phyloP scores from a whole-genome alignment of 2,888 invertebrate genomes.

The Cerceris rybyensis region DNA sequence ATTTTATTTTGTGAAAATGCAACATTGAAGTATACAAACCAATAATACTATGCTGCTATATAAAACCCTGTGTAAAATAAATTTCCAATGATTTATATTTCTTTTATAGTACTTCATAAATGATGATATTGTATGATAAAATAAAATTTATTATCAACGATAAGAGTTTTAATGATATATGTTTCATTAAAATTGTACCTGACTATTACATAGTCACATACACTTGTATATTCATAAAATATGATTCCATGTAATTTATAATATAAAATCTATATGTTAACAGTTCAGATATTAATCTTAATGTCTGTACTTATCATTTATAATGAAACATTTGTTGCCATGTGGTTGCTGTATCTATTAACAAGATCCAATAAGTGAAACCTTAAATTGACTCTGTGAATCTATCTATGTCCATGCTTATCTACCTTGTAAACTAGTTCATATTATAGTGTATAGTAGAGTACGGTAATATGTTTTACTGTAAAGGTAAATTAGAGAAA shows the following conservation, averaged over 20 bases:
- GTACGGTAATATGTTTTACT: not conserved
- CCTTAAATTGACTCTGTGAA: constrained; percentile 70
- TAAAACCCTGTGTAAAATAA: too few species aligned
- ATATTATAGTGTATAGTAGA: constrained; percentile 34
- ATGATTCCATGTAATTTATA: not conserved
- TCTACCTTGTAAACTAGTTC: constrained; percentile 59
- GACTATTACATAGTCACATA: not conserved
- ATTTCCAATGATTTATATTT: too few species aligned
- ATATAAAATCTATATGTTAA: not conserved
- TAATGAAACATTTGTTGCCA: constrained; percentile 19
- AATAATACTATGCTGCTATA: too few species aligned
- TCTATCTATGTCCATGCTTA: constrained; percentile 58
- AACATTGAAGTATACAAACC: too few species aligned
- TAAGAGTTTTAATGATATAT: too few species aligned
- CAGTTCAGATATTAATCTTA: not conserved
- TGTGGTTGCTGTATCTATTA: constrained; percentile 42
- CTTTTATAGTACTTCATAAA: too few species aligned
- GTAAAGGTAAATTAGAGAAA: not conserved
- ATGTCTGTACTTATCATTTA: constrained; percentile 16
- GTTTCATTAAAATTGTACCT: too few species aligned
- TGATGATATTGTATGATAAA: too few species aligned
- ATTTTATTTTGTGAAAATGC: too few species aligned
- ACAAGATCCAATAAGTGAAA: constrained; percentile 74
- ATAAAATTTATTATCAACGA: too few species aligned
- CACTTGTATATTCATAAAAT: not conserved